Evolutionary conservation across 2,888 invertebrate species (phyloP), one percentile per base, ranked within the genome.

Genomic region (Malthinus flaveolus): DNA sequence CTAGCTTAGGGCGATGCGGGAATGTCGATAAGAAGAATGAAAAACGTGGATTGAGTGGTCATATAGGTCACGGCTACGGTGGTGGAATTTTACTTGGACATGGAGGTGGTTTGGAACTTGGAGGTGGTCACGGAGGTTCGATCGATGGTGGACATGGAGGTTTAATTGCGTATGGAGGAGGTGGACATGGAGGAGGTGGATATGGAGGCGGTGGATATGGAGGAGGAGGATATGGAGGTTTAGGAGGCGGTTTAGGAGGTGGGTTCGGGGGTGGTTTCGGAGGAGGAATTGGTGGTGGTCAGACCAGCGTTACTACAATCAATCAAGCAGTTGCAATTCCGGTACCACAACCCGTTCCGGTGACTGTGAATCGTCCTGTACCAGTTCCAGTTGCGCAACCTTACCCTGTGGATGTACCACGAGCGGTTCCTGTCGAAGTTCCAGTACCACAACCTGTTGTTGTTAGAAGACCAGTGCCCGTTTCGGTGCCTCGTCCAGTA

Each of bases 301-400:
- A 75, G 72, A 65, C 67, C 75, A 69, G 69, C 65, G 74, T 73
- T 65, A 73, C 59, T 62, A 78, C 63, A 61, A 76, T 71, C 68
- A 77, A 66, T 49, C 71, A 72, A 61, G 70, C 75, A 32, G 74
- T 78, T 1, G 73, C 75, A 31, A 75, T 79, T 12, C 71, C 77
- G 37, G 76, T 78, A 32, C 77, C 79, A 3, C 74, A 75, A 57
- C 78, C 78, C 1, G 69, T 74, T 35, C 77, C 71, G 13, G 73
- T 75, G 3, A 83, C 83, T 51, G 74, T 78, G 34, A 60, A 39
- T 36, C 81, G 83, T 56, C 77, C 77, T 12, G 81, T 85, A 2
- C 78, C 82, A 0, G 78, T 84, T 37, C 81, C 84, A 1, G 79
- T 83, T 1, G 82, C 84, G 0, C 82, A 82, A 48, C 79, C 83